Percentiles rank a stretch among this genome's conserved stretches.
These are phyloP conservation scores for Sinhomidia bicolor DNA, from an alignment of 2,888 invertebrate genomes.

Conservation along the genomic window DNA sequence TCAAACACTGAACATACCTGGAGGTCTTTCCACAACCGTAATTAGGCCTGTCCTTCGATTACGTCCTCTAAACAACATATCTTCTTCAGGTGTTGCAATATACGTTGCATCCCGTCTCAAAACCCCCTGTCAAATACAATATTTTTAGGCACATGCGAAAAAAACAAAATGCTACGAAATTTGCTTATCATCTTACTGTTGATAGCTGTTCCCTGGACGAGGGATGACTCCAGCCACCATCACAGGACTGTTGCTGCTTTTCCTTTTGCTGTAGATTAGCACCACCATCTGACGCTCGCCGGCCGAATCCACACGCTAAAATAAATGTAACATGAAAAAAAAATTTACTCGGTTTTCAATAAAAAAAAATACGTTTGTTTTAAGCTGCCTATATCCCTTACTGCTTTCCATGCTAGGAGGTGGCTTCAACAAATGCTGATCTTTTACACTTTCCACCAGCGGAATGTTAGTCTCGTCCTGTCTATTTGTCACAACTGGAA, in stretches of 20 bases:
- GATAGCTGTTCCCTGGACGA: conserved; percentile 80
- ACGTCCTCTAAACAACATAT: conserved; percentile 77
- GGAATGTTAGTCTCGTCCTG: conserved; percentile 77
- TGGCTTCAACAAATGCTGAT: conserved; percentile 92
- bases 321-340: conserved; percentile 8
- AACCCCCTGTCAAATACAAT: conserved; percentile 75
- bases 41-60: conserved; percentile 89
- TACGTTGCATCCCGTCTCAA: conserved; percentile 79
- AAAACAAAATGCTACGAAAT: not conserved
- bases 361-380: not conserved
- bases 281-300: conserved; percentile 97
- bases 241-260: conserved; percentile 77
- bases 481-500: conserved; percentile 77
- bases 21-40: conserved; percentile 91
- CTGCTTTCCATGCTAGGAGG: conserved; percentile 87
- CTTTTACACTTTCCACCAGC: conserved; percentile 87
- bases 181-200: conserved; percentile 68
- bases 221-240: conserved; percentile 80
- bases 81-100: conserved; percentile 78
- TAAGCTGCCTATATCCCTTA: conserved; percentile 82
- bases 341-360: too few species aligned
- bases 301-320: conserved; percentile 89
- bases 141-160: not conserved
- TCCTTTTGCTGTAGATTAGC: conserved; percentile 89
- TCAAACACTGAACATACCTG: conserved; percentile 87